A percentile compares a stretch with the other conserved stretches of the same genome.
Conservation (phyloP, 2,113 vertebrate species). For the Ursus arctos region DNA sequence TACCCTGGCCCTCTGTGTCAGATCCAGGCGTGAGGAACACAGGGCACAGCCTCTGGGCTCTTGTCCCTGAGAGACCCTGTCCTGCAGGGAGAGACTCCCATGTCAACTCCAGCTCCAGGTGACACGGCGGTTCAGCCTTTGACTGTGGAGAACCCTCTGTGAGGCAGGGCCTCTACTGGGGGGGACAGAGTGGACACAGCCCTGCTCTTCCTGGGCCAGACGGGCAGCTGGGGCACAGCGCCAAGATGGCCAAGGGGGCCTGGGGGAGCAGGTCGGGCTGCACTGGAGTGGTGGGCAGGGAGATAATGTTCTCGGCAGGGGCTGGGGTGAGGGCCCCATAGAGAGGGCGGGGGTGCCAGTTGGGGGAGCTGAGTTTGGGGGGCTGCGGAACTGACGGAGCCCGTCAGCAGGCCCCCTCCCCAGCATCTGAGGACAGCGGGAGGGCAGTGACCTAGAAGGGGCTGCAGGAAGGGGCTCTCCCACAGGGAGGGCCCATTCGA, state of each 20-base stretch:
- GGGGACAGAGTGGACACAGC: not conserved
- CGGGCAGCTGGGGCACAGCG: rapidly evolving
- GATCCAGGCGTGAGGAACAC: not conserved
- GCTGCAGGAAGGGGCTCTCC: not conserved
- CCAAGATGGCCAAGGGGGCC: rapidly evolving
- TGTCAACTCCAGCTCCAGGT: not conserved
- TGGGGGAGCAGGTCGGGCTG: not conserved
- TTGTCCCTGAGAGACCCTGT: not conserved
- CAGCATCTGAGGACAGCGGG: not conserved
- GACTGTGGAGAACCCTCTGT: not conserved
- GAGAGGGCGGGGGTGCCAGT: not conserved
- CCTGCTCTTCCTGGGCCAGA: not conserved
- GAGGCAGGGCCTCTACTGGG: not conserved
- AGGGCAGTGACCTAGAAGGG: not conserved
- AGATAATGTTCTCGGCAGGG: rapidly evolving
- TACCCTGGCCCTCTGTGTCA: not conserved
- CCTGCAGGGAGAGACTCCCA: not conserved
- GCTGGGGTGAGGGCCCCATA: not conserved
- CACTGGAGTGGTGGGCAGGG: not conserved
- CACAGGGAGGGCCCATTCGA: not conserved
- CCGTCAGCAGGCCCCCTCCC: not conserved
- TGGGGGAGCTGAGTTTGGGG: not conserved
- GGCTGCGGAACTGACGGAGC: not conserved
- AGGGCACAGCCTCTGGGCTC: not conserved
- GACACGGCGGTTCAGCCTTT: not conserved